Base-by-base conservation (phyloP, 2,888 invertebrate genomes). In the Clunio marinus region DNA sequence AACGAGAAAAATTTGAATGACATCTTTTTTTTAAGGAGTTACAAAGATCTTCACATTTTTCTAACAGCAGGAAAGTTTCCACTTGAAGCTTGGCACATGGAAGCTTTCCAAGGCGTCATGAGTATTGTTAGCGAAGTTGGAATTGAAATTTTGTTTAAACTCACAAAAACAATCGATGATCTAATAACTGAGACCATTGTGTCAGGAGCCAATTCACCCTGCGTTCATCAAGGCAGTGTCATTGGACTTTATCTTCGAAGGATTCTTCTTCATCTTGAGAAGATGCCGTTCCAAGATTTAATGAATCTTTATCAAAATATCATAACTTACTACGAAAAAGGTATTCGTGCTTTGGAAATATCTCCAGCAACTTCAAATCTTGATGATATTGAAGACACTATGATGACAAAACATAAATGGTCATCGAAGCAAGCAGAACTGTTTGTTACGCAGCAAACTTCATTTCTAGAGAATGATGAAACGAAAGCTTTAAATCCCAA, bases 361-460 rank as follows among this genome's bases (percentile, higher is more conserved):
- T 70, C 63, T 7, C 45, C 60, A 17, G 17, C 75, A 81, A 71
- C 81, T 81, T 51, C 81, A 81, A 7, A 73, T 80, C 13, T 80
- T 81, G 77, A 80, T 80, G 75, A 76, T 81, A 71, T 81, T 80
- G 10, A 62, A 2, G 58, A 58, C 13, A 17, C 72, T 81, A 75
- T 81, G 81, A 80, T 82, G 81, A 73, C 84, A 71, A 83, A 85
- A 72, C 84, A 86, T 71, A 85, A 86, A 69, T 92, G 91, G 91
- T 92, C 93, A 1, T 86, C 88, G 70, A 87, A 90, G 73, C 94
- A 95, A 79, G 93, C 94, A 0, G 94, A 95, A 77, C 80, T 92
- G 60, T 91, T 94, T 74, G 88, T 94, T 69, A 88, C 92, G 1
- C 90, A 92, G 73, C 94, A 95, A 79, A 91, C 91, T 8, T 86